phyloP scores from a whole-genome alignment of 2,888 invertebrate species.

The Ephialtes manifestator region DNA sequence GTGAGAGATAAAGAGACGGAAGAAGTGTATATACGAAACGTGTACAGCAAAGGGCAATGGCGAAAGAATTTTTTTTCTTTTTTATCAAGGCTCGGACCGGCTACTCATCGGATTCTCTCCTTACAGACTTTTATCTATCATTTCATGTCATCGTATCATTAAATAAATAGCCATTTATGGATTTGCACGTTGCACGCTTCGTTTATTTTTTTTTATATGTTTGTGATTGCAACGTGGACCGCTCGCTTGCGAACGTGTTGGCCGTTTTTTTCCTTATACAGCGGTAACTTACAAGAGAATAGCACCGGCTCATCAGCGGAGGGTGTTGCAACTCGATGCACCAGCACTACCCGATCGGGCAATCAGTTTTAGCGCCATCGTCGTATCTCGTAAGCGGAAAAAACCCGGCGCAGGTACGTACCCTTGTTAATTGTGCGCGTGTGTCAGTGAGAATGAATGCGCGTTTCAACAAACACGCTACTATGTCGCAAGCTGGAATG shows the following conservation, averaged over 20 bases:
- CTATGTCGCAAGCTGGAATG: slow-evolving; percentile 52
- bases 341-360: slow-evolving; percentile 74
- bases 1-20: slow-evolving; percentile 31
- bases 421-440: background rate
- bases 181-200: slow-evolving; percentile 49
- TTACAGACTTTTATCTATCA: slow-evolving; percentile 29
- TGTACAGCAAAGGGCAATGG: slow-evolving; percentile 2
- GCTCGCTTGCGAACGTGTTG: slow-evolving; percentile 49
- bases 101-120: slow-evolving; percentile 60
- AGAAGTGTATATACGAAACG: slow-evolving; percentile 24
- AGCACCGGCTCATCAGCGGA: slow-evolving; percentile 81
- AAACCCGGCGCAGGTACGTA: slow-evolving; percentile 90
- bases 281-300: slow-evolving; percentile 95
- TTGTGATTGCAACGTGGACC: slow-evolving; percentile 52
- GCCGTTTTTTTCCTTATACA: slow-evolving; percentile 85
- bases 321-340: slow-evolving; percentile 74
- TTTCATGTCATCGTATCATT: slow-evolving; percentile 10
- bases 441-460: slow-evolving; percentile 40
- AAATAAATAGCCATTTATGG: background rate
- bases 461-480: background rate
- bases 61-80: slow-evolving; percentile 44
- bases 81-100: slow-evolving; percentile 15
- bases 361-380: slow-evolving; percentile 76
- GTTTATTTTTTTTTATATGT: slow-evolving; percentile 49
- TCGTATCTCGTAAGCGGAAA: slow-evolving; percentile 90